phyloP scores from a whole-genome alignment of 2,888 invertebrate genomes.

The Candidula unifasciata region DNA sequence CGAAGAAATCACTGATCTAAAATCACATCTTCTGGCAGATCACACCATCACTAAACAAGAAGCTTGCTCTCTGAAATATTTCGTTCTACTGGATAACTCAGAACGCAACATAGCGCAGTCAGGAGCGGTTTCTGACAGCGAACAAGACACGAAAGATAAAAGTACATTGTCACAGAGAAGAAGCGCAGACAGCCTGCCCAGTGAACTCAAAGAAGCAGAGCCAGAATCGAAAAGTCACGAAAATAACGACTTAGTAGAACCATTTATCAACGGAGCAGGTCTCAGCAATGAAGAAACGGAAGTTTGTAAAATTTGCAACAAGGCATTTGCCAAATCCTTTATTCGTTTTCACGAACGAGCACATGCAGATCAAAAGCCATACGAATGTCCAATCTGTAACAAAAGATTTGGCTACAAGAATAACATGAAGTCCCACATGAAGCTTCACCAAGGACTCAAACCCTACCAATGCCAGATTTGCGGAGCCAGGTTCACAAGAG shows the following conservation, averaged over 20 bases:
- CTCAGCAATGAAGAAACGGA: constrained; percentile 61
- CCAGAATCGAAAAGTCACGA: constrained; percentile 37
- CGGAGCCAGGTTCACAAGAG: constrained; percentile 72
- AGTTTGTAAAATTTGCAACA: constrained; percentile 69
- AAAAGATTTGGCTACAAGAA: constrained; percentile 74
- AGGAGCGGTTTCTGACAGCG: constrained; percentile 34
- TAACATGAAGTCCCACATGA: constrained; percentile 75
- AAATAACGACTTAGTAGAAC: constrained; percentile 52
- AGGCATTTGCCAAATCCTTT: constrained; percentile 69
- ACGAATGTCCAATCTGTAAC: constrained; percentile 71
- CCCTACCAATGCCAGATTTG: constrained; percentile 73
- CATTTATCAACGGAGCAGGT: constrained; percentile 59
- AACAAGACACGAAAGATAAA: constrained; percentile 34
- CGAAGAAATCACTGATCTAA: constrained; percentile 24
- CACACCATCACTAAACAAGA: constrained; percentile 46
- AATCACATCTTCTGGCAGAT: constrained; percentile 33
- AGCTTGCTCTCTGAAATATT: constrained; percentile 43
- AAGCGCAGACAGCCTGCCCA: constrained; percentile 44
- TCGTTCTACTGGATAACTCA: constrained; percentile 41
- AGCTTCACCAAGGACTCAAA: constrained; percentile 72
- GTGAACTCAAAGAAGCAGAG: constrained; percentile 34
- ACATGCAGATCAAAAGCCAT: constrained; percentile 73
- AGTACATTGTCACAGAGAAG: constrained; percentile 34
- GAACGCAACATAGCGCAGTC: constrained; percentile 4
- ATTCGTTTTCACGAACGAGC: constrained; percentile 70